These are phyloP conservation scores for Pedionomus torquatus DNA, from an alignment of 2,113 vertebrate species.

Conservation along the genomic window DNA sequence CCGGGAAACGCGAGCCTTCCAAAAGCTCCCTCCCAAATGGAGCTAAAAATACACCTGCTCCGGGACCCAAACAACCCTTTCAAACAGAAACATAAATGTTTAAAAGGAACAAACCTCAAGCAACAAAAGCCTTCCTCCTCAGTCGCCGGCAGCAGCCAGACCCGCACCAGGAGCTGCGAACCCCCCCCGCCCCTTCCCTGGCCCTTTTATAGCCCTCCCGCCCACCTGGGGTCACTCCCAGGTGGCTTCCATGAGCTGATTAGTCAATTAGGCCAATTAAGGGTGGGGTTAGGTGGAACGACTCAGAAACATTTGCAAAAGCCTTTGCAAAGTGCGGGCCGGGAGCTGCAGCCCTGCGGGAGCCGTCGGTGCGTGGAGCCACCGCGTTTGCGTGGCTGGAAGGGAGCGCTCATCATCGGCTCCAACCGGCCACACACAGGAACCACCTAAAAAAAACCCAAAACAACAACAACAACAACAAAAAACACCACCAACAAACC, in stretches of 20 bases:
- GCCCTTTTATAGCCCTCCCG: not conserved
- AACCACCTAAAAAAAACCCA: too few relatives aligned
- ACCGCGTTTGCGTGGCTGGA: too few relatives aligned
- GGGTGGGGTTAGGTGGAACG: not conserved
- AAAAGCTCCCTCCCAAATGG: not conserved
- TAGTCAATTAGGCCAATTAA: not conserved
- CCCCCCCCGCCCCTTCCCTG: accelerated
- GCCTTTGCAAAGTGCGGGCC: accelerated
- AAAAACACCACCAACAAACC: too few relatives aligned
- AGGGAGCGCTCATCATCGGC: too few relatives aligned
- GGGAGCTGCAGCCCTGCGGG: too few relatives aligned
- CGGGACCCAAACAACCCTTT: not conserved
- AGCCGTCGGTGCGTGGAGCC: too few relatives aligned
- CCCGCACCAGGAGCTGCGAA: accelerated
- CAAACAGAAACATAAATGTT: not conserved
- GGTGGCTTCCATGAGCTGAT: not conserved
- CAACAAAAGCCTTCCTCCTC: not conserved
- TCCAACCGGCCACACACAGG: too few relatives aligned
- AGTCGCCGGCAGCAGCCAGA: accelerated
- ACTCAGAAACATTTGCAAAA: not conserved
- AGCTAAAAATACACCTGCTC: not conserved
- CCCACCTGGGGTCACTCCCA: not conserved
- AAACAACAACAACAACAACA: too few relatives aligned
- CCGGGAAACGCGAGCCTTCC: not conserved
- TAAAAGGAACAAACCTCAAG: not conserved